Conservation (phyloP, 2,113 vertebrate species). For the Rhegmatorhina hoffmannsi region DNA sequence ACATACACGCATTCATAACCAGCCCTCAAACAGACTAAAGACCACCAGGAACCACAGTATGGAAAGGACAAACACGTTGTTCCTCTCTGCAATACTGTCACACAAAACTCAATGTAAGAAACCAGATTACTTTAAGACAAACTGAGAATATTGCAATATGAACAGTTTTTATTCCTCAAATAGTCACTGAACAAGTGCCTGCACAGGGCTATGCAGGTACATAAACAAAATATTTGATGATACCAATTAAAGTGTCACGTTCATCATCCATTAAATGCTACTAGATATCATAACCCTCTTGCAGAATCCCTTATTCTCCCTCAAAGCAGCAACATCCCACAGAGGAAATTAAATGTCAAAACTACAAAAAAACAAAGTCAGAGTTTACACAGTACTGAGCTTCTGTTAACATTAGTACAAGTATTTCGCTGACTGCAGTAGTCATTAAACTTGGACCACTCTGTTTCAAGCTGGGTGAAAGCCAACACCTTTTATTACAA, state of each 20-base stretch:
- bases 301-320: not conserved
- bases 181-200: not conserved
- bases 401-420: conserved; percentile 37
- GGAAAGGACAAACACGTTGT: not conserved
- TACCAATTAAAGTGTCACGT: not conserved
- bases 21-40: not conserved
- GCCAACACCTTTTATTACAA: conserved; percentile 32
- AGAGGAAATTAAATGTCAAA: conserved; percentile 24
- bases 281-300: not conserved
- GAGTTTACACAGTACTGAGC: conserved; percentile 18
- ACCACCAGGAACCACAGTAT: not conserved
- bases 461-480: conserved; percentile 43
- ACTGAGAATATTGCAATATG: not conserved
- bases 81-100: not conserved
- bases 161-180: not conserved
- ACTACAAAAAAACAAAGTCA: not conserved
- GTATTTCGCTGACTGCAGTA: conserved; percentile 60
- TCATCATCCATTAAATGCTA: not conserved
- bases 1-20: not conserved
- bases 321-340: not conserved
- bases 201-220: not conserved
- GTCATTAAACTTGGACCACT: conserved; percentile 47
- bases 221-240: not conserved
- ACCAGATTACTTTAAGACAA: not conserved
- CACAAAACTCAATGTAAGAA: not conserved